Conservation (phyloP, 2,797 vertebrate genomes). For the Myotis pilosus region DNA sequence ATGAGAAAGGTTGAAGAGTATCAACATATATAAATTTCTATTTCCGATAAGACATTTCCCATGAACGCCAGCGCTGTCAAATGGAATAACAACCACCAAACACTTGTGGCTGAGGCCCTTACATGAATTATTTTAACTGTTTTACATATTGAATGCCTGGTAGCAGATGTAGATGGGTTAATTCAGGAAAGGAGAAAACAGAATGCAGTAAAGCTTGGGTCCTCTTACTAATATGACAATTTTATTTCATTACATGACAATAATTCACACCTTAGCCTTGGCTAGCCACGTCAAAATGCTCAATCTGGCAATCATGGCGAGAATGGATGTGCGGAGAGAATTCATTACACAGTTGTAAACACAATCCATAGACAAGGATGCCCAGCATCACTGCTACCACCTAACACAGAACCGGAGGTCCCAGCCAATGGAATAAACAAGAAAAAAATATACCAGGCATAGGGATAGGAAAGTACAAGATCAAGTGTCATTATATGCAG, state of each 20-base stretch:
- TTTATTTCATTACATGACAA: not conserved
- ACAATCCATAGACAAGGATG: not conserved
- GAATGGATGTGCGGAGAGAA: not conserved
- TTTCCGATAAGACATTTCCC: not conserved
- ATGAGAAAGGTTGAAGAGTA: not conserved
- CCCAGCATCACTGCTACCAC: not conserved
- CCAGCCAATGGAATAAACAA: not conserved
- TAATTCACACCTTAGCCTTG: not conserved
- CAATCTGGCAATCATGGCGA: not conserved
- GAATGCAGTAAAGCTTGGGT: not conserved
- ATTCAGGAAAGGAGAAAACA: not conserved
- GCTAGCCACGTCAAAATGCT: not conserved
- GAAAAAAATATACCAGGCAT: not conserved
- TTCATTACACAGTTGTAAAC: not conserved
- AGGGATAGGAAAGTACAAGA: not conserved
- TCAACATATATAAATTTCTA: not conserved
- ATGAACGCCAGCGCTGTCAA: not conserved
- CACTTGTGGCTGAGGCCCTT: not conserved
- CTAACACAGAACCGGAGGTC: not conserved
- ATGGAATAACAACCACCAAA: not conserved
- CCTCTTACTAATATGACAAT: not conserved
- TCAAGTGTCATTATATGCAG: not conserved
- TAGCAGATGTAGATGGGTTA: not conserved
- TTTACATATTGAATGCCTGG: not conserved
- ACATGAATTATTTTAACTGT: not conserved